These are phyloP conservation scores for Meleagris gallopavo DNA, from an alignment of 2,113 vertebrate genomes.

Conservation along the genomic window DNA sequence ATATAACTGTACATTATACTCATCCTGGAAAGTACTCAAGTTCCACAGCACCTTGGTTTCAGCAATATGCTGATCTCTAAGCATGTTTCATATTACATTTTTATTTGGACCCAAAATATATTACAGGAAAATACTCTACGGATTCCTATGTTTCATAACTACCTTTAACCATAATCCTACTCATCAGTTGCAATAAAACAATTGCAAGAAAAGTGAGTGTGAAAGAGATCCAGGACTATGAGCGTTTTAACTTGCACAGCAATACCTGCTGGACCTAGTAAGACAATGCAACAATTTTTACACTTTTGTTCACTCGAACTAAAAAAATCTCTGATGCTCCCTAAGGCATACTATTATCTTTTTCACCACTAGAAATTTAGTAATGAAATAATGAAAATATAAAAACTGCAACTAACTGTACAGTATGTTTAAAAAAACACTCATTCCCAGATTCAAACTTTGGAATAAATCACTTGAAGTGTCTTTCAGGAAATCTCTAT, in stretches of 20 bases:
- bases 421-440: neutral
- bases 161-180: neutral
- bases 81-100: neutral
- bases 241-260: neutral
- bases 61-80: neutral
- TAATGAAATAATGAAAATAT: neutral
- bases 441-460: neutral
- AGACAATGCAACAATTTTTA: neutral
- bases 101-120: neutral
- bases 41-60: accelerated
- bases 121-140: neutral
- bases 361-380: neutral
- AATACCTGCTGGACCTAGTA: neutral
- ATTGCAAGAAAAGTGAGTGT: neutral
- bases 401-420: neutral
- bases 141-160: neutral
- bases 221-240: neutral
- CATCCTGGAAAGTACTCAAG: neutral
- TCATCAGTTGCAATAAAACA: neutral
- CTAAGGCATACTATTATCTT: neutral
- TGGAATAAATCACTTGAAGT: neutral
- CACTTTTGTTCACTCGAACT: neutral
- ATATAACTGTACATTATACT: neutral
- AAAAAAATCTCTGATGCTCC: neutral
- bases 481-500: neutral